phyloP scores from a whole-genome alignment of 2,113 vertebrate genomes.

The Myotis lucifugus region DNA sequence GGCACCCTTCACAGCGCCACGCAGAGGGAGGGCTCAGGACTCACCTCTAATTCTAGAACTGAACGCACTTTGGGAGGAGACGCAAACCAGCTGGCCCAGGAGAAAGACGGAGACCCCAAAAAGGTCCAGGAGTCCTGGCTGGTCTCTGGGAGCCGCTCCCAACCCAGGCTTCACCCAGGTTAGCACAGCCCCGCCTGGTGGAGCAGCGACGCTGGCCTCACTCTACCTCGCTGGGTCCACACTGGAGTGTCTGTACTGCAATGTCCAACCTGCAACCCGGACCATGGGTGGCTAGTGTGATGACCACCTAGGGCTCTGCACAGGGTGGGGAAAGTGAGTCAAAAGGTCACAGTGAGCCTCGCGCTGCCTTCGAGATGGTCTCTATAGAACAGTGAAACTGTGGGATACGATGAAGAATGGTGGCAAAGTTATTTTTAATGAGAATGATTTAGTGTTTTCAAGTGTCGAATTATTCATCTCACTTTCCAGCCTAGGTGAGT shows the following conservation, averaged over 20 bases:
- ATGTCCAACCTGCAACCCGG: background rate
- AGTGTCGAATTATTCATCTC: background rate
- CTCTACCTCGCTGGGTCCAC: background rate
- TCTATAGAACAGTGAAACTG: background rate
- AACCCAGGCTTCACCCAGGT: slow-evolving; percentile 2
- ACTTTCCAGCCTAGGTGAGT: background rate
- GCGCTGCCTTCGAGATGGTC: background rate
- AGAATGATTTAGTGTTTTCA: slow-evolving; percentile 1
- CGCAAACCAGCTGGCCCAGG: background rate
- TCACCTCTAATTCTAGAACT: too few relatives aligned
- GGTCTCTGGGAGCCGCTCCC: background rate
- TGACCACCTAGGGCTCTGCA: background rate
- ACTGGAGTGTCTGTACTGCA: background rate
- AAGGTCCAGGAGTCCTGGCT: background rate
- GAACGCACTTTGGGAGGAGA: slow-evolving; percentile 25
- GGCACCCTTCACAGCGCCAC: slow-evolving; percentile 7
- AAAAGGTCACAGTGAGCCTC: background rate
- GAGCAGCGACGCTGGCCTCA: background rate
- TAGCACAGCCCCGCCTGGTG: background rate
- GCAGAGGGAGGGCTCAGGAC: background rate
- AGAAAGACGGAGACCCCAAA: slow-evolving; percentile 19
- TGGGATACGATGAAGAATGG: background rate
- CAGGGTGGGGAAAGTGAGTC: background rate
- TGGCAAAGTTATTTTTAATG: background rate
- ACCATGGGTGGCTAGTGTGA: background rate